phyloP scores from a whole-genome alignment of 2,113 vertebrate species.

The Platichthys stellatus region DNA sequence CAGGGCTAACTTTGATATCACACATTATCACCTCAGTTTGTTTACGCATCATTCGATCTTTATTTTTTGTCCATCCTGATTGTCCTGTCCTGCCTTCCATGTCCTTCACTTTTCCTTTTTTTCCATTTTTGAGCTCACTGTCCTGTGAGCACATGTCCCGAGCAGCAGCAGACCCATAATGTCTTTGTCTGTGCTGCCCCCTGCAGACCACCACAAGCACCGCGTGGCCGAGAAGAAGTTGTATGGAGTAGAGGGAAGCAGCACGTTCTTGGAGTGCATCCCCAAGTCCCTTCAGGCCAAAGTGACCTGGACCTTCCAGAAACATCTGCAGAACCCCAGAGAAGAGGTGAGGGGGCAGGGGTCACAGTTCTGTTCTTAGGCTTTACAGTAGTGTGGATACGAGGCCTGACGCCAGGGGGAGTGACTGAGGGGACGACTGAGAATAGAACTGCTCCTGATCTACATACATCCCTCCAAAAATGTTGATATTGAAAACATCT shows the following conservation, averaged over 20 bases:
- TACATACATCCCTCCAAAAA: too few species aligned
- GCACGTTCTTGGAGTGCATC: slow-evolving; percentile 92
- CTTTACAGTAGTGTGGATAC: neutral
- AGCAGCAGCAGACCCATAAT: neutral
- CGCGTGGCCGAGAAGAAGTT: slow-evolving; percentile 87
- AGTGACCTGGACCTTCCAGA: slow-evolving; percentile 92
- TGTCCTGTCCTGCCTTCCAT: neutral
- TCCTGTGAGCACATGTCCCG: neutral
- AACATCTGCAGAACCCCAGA: slow-evolving; percentile 74
- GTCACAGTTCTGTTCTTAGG: neutral
- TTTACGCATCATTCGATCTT: too few species aligned
- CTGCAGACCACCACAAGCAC: slow-evolving; percentile 85
- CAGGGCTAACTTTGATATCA: too few species aligned
- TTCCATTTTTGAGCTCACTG: neutral
- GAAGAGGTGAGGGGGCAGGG: slow-evolving; percentile 83
- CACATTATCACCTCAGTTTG: too few species aligned
- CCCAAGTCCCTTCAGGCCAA: slow-evolving; percentile 94
- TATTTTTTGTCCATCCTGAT: too few species aligned
- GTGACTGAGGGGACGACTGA: too few species aligned
- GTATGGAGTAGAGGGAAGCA: slow-evolving; percentile 93
- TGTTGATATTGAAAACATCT: too few species aligned
- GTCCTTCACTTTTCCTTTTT: neutral
- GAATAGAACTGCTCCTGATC: too few species aligned
- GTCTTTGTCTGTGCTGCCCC: slow-evolving; percentile 57
- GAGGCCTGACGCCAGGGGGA: too few species aligned